Base-by-base conservation (phyloP, 1,140 invertebrate species). In the Drosophila malerkotliana region DNA sequence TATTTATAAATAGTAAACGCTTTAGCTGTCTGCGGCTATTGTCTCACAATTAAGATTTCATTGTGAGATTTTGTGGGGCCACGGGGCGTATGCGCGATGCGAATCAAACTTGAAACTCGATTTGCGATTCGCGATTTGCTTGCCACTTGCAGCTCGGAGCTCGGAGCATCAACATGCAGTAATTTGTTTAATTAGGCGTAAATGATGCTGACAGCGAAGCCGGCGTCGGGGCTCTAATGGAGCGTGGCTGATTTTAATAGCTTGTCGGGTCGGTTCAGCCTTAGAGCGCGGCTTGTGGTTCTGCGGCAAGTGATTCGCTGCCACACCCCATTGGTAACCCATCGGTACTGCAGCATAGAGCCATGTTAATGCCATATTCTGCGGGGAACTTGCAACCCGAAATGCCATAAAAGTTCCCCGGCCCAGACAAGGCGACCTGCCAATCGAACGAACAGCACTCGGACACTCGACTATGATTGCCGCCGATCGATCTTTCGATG, bases 111-210 rank as follows among this genome's bases (percentile, higher is more conserved):
- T 3, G 15, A n/a, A 45, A 45, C 30, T 18, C 51, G 32, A 41
- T 32, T 28, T 67, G 45, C 66, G 45, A 53, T 37, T 34, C 28
- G 54, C 51, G 60, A 67, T 79, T 54, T 72, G 47, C 60, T 75
- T 75, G 79, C 79, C 62, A 55, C 64, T 66, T 55, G 48, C 64
- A 49, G 45, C 55, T 41, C 57, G 12, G 7, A 81, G 61, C 77
- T 41, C 63, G 12, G 9, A 81, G 61, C 77, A 78, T 75, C 77
- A 81, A 64, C 53, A 67, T 69, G 59, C 83, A 88, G 79, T 88
- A 88, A 87, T 87, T 87, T 87, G 83, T 79, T 87, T 87, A 87
- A 87, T 87, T 87, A 87, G 79, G 83, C 83, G 83, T 87, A 83
- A 83, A 85, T 82, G 82, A 82, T 64, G 83, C 82, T 59, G 73